Conservation (phyloP, 2,113 vertebrate genomes). For the Urocitellus parryii region DNA sequence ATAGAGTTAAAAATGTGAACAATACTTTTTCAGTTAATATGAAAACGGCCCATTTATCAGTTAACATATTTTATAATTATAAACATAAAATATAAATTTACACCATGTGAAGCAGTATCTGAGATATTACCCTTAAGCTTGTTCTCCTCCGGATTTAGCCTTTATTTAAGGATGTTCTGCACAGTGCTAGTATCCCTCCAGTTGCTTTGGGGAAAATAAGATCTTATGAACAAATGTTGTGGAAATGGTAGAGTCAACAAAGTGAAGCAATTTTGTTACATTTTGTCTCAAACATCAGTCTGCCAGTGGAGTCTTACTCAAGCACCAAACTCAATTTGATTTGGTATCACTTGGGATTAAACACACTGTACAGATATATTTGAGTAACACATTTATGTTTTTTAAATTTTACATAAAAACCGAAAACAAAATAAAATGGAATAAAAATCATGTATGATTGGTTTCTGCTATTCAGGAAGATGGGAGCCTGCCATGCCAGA, state of each 20-base stretch:
- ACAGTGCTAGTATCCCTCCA: not conserved
- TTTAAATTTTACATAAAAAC: conserved; percentile 11
- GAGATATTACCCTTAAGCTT: not conserved
- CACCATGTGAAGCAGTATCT: not conserved
- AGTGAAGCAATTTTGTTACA: not conserved
- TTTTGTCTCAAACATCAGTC: not conserved
- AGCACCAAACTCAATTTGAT: not conserved
- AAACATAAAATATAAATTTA: not conserved
- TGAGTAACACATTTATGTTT: not conserved
- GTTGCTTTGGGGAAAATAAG: not conserved
- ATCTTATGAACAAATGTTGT: not conserved
- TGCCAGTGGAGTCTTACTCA: not conserved
- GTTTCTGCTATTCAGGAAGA: not conserved
- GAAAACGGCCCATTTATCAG: not conserved
- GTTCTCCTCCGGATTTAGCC: not conserved
- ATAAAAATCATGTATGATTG: not conserved
- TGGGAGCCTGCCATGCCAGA: accelerated
- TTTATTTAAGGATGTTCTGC: not conserved
- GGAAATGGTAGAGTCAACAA: not conserved
- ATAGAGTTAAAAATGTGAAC: not conserved
- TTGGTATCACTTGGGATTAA: not conserved
- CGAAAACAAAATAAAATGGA: not conserved
- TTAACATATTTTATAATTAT: not conserved
- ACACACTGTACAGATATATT: not conserved
- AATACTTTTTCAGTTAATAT: not conserved